Evolutionary conservation across 2,797 vertebrate species (phyloP).

Genomic region (Myotis vivesi): DNA sequence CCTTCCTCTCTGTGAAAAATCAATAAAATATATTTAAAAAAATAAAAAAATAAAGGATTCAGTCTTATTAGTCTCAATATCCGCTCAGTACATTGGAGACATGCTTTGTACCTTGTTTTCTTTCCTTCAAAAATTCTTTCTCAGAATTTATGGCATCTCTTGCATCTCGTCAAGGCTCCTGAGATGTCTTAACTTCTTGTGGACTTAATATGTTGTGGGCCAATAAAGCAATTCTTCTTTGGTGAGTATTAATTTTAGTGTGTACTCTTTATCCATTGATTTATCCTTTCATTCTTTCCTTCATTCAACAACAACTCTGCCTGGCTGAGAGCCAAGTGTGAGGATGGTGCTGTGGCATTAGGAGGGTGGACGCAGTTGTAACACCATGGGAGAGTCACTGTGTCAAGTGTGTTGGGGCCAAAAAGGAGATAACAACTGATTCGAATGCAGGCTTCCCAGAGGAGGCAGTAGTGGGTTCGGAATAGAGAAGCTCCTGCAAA

Average conservation of each 20-base stretch:
- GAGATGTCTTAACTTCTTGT: neutral
- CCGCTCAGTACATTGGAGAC: slow-evolving; percentile 8
- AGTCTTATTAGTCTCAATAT: neutral
- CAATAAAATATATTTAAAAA: too few relatives aligned
- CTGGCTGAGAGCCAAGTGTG: neutral
- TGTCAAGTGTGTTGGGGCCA: neutral
- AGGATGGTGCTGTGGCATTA: neutral
- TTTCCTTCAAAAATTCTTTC: slow-evolving; percentile 17
- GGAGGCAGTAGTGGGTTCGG: neutral
- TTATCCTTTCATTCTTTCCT: neutral
- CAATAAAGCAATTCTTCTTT: neutral
- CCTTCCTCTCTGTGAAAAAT: too few relatives aligned
- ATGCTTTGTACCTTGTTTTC: neutral
- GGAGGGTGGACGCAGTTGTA: neutral
- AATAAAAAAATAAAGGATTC: too few relatives aligned
- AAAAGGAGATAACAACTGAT: neutral
- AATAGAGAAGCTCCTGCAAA: neutral
- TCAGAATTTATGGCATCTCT: slow-evolving; percentile 13
- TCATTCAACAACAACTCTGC: neutral
- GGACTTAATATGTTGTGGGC: neutral
- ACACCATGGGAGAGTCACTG: fast-evolving
- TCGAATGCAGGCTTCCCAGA: neutral
- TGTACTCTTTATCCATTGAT: neutral
- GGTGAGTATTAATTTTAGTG: neutral
- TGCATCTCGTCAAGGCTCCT: neutral